Evolutionary conservation across 1,140 invertebrate genomes (phyloP).

Genomic region (Monomorium pharaonis): DNA sequence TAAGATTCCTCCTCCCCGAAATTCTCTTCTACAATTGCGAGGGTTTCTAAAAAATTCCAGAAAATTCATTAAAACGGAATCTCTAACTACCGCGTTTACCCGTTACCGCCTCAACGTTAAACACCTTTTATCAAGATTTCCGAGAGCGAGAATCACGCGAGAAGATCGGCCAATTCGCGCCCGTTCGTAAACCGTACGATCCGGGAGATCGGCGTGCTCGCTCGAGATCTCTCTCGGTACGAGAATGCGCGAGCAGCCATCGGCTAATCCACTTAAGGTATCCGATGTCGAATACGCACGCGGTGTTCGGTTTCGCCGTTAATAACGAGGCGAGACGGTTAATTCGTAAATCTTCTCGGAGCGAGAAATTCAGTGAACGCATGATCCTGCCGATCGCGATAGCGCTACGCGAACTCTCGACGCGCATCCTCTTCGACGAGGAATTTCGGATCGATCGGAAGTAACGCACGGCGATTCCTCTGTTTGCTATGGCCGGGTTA

Average conservation of each 20-base stretch:
- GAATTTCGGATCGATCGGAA: neutral
- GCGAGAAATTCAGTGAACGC: slow-evolving; percentile 73
- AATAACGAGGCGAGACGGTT: slow-evolving; percentile 76
- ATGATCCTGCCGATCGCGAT: slow-evolving; percentile 56
- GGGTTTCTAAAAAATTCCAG: neutral
- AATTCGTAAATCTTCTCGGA: slow-evolving; percentile 80
- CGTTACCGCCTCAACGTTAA: slow-evolving; percentile 2
- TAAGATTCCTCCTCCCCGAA: no score
- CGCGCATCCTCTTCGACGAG: no score
- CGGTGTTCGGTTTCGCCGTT: slow-evolving; percentile 80
- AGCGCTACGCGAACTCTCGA: neutral
- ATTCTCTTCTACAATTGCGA: neutral
- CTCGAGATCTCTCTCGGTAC: slow-evolving; percentile 54
- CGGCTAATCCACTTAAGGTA: slow-evolving; percentile 82
- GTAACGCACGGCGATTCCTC: neutral
- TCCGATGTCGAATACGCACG: slow-evolving; percentile 79
- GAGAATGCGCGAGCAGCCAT: slow-evolving; percentile 48
- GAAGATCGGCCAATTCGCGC: slow-evolving; percentile 14
- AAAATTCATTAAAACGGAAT: slow-evolving; percentile 2
- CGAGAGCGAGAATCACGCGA: neutral
- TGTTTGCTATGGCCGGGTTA: neutral
- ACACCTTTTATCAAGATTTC: slow-evolving; percentile 38
- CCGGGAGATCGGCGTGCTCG: slow-evolving; percentile 65
- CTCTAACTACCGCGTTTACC: neutral
- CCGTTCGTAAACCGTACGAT: slow-evolving; percentile 16